These are phyloP conservation scores for Cecidostiba fungosa DNA, from an alignment of 2,888 invertebrate genomes.

Conservation along the genomic window DNA sequence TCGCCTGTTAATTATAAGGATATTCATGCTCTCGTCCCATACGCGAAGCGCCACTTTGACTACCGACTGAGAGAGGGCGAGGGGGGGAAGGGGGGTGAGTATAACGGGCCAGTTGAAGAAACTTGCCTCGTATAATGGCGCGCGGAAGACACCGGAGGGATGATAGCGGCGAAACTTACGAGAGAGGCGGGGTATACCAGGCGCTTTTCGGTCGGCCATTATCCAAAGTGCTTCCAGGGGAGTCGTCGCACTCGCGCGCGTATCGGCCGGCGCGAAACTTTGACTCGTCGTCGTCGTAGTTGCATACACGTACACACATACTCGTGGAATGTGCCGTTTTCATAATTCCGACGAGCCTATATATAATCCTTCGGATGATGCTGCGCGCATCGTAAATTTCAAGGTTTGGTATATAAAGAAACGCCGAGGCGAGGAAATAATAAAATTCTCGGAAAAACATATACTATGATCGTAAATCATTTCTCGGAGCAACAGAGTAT, in stretches of 20 bases:
- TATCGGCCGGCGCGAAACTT: constrained; percentile 55
- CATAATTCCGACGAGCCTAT: constrained; percentile 39
- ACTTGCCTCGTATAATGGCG: constrained; percentile 56
- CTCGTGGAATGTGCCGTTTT: constrained; percentile 21
- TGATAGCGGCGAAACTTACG: constrained; percentile 59
- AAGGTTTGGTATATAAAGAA: not conserved
- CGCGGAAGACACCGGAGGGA: constrained; percentile 50
- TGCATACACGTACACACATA: not conserved
- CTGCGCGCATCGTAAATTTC: constrained; percentile 49
- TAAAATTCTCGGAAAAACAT: not conserved
- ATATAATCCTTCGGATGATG: not conserved
- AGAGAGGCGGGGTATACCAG: not conserved
- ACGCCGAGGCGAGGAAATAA: not conserved
- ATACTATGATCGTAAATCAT: not conserved
- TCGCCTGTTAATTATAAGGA: constrained; percentile 56
- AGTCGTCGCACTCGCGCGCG: constrained; percentile 41
- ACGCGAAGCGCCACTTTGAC: not conserved
- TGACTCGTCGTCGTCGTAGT: constrained; percentile 7
- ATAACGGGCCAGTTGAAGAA: constrained; percentile 58
- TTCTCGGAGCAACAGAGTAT: not conserved
- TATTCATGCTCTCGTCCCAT: not conserved
- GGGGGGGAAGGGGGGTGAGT: not conserved
- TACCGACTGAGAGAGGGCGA: not conserved
- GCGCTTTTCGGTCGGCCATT: constrained; percentile 51
- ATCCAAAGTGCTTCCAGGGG: constrained; percentile 63